These are phyloP conservation scores for Cyprinodon tularosa DNA, from an alignment of 2,113 vertebrate genomes.

Conservation along the genomic window DNA sequence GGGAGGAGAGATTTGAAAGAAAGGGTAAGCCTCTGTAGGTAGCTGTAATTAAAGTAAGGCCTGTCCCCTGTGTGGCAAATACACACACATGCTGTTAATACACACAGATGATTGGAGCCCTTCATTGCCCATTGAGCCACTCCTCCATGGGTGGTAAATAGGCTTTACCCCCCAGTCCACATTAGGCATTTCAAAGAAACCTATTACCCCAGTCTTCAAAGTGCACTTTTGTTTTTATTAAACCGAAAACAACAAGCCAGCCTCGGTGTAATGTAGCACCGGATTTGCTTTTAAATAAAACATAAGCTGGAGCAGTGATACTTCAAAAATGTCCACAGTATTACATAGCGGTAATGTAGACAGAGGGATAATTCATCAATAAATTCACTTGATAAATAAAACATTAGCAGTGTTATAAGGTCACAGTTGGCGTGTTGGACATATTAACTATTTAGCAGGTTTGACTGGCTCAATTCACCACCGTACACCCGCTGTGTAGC, in stretches of 20 bases:
- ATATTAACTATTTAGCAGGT: slow-evolving; percentile 61
- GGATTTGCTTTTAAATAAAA: slow-evolving; percentile 36
- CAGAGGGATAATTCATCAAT: slow-evolving; percentile 34
- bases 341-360: background rate
- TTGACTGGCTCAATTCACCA: slow-evolving; percentile 37
- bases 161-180: slow-evolving; percentile 30
- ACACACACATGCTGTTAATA: slow-evolving; percentile 47
- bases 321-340: slow-evolving; percentile 16
- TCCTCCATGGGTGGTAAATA: slow-evolving; percentile 38
- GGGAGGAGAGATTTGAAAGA: slow-evolving; percentile 45
- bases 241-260: background rate
- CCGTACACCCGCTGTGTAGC: background rate
- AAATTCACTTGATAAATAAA: slow-evolving; percentile 53
- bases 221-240: slow-evolving; percentile 5
- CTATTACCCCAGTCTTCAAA: slow-evolving; percentile 8
- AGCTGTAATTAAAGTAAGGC: slow-evolving; percentile 64
- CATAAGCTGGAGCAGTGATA: slow-evolving; percentile 11
- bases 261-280: slow-evolving; percentile 3
- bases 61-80: slow-evolving; percentile 51
- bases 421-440: slow-evolving; percentile 40
- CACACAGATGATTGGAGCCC: slow-evolving; percentile 42
- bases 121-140: slow-evolving; percentile 37
- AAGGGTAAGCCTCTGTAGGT: slow-evolving; percentile 58
- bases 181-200: slow-evolving; percentile 46
- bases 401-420: slow-evolving; percentile 48